Evolutionary conservation across 1,140 invertebrate genomes (phyloP).

Genomic region (Bombus superbus): DNA sequence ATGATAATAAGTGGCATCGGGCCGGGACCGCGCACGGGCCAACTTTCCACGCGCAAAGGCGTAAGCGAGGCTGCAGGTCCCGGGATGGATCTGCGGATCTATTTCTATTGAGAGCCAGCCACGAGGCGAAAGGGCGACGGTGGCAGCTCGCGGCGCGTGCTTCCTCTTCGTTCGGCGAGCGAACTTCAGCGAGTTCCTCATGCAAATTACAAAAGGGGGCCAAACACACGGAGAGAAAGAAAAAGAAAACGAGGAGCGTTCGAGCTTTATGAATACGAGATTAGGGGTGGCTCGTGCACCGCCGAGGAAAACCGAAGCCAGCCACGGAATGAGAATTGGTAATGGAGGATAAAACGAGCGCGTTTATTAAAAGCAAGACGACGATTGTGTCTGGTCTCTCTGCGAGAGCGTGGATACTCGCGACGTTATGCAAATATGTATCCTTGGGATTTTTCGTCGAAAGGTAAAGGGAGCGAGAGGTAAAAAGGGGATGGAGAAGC

Average conservation of each 20-base stretch:
- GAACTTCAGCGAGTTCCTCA: constrained; percentile 38
- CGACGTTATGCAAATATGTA: constrained; percentile 38
- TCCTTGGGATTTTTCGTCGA: constrained; percentile 20
- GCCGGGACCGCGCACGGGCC: neutral
- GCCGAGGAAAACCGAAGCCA: neutral
- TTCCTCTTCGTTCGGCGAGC: neutral
- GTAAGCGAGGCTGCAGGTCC: constrained; percentile 7
- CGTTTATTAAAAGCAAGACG: constrained; percentile 45
- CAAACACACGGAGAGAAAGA: neutral
- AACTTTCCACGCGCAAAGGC: constrained; percentile 9
- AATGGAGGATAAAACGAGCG: constrained; percentile 10
- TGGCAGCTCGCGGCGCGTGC: constrained; percentile 3
- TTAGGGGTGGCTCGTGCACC: constrained; percentile 38
- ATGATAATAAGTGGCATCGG: constrained; percentile 37
- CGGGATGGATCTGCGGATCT: constrained; percentile 4
- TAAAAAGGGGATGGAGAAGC: constrained; percentile 1
- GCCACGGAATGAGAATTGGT: neutral
- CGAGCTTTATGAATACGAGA: constrained; percentile 42
- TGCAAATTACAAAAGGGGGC: constrained; percentile 42
- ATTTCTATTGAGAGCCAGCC: constrained; percentile 19
- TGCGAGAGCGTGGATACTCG: neutral
- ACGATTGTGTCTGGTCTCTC: constrained; percentile 29
- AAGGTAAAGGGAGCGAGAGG: constrained; percentile 41
- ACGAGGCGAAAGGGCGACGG: constrained; percentile 1
- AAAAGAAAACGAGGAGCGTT: neutral